Conservation (phyloP, 2,797 vertebrate genomes). For the Siniperca undulata region DNA sequence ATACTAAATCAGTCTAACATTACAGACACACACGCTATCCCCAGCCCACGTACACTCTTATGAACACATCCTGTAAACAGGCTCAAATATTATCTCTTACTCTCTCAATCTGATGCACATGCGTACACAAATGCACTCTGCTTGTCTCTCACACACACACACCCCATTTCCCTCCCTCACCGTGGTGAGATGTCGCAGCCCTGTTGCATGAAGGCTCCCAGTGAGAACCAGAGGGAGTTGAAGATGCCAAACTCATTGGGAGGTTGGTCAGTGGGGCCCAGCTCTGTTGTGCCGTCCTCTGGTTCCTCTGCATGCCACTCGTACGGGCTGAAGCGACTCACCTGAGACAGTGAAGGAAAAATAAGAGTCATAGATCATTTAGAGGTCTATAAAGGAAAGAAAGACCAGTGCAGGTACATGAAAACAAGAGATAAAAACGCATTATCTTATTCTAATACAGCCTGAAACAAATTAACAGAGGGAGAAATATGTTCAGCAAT, state of each 20-base stretch:
- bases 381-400: background rate
- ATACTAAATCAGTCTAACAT: constrained; percentile 42
- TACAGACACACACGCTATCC: constrained; percentile 33
- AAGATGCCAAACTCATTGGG: constrained; percentile 99
- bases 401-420: background rate
- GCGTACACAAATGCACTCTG: constrained; percentile 30
- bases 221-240: constrained; percentile 99
- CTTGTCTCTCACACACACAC: constrained; percentile 35
- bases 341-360: constrained; percentile 55
- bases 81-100: constrained; percentile 39
- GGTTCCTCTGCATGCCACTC: constrained; percentile 99
- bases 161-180: constrained; percentile 78
- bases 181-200: constrained; percentile 99
- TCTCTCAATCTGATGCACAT: constrained; percentile 24
- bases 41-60: constrained; percentile 33
- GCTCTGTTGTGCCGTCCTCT: constrained; percentile 94
- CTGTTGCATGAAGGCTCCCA: constrained; percentile 99
- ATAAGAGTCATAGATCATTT: background rate
- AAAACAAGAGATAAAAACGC: background rate
- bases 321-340: constrained; percentile 97
- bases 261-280: constrained; percentile 94
- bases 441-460: background rate
- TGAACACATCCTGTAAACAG: constrained; percentile 23
- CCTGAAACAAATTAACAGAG: background rate
- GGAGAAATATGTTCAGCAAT: background rate